Percentiles rank a stretch among this genome's conserved stretches.
Evolutionary conservation across 1,140 invertebrate species (phyloP).

Genomic region (Drosophila biarmipes): DNA sequence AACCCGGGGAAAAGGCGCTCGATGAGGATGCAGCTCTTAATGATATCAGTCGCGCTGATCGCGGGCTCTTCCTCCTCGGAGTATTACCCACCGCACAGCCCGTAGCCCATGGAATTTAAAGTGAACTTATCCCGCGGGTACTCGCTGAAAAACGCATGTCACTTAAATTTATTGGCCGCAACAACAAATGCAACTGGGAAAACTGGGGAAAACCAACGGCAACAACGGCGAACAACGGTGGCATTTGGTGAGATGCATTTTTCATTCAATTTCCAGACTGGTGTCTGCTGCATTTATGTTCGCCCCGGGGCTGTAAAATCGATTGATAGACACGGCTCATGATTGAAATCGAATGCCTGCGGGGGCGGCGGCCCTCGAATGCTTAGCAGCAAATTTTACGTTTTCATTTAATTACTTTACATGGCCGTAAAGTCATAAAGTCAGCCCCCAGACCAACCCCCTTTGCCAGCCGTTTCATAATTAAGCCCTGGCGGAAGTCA

Average conservation of each 20-base stretch:
- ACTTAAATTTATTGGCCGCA: conserved; percentile 82
- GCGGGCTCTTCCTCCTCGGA: not conserved
- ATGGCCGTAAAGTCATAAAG: conserved; percentile 62
- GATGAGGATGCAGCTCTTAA: conserved; percentile 72
- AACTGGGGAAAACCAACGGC: conserved; percentile 23
- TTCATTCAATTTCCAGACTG: conserved; percentile 74
- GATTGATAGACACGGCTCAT: conserved; percentile 71
- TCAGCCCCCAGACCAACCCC: conserved; percentile 3
- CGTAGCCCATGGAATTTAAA: conserved; percentile 70
- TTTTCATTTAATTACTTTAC: conserved; percentile 69
- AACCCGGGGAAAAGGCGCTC: conserved; percentile 5
- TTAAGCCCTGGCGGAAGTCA: conserved; percentile 48
- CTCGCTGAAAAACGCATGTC: conserved; percentile 82
- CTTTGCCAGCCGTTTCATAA: conserved; percentile 11
- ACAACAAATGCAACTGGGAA: conserved; percentile 51
- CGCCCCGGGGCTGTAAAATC: conserved; percentile 69
- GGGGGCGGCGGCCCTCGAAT: conserved; percentile 40
- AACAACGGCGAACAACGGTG: conserved; percentile 18
- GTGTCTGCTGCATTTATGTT: conserved; percentile 53
- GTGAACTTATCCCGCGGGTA: conserved; percentile 78
- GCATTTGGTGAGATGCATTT: conserved; percentile 74
- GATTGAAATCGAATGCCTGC: conserved; percentile 69
- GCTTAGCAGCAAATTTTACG: conserved; percentile 73
- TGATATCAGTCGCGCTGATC: conserved; percentile 74
- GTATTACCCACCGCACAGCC: conserved; percentile 6